Percentiles rank a stretch among this genome's conserved stretches.
Evolutionary conservation across 2,113 vertebrate genomes (phyloP).

Genomic region (Hipposideros armiger): DNA sequence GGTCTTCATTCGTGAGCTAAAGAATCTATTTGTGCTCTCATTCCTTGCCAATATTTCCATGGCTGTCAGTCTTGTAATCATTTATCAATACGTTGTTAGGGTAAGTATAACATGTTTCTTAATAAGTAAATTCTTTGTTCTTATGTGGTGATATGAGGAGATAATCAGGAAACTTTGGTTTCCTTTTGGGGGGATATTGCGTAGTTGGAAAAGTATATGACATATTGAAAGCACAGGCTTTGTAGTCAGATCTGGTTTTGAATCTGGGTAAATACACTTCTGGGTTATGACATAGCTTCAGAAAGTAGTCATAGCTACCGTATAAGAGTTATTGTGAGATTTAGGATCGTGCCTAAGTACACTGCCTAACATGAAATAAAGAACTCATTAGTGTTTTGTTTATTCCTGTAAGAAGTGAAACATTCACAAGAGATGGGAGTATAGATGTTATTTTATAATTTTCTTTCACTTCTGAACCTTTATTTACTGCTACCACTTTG

Average conservation of each 20-base stretch:
- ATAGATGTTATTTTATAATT: not conserved
- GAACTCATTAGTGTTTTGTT: not conserved
- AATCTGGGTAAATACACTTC: not conserved
- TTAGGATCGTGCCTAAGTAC: not conserved
- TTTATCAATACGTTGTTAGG: slow-evolving; percentile 91
- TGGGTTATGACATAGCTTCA: not conserved
- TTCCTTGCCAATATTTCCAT: slow-evolving; percentile 92
- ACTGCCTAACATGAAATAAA: not conserved
- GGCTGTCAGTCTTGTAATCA: slow-evolving; percentile 92
- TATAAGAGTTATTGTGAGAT: not conserved
- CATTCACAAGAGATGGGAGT: not conserved
- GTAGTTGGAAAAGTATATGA: not conserved
- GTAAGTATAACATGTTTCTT: slow-evolving; percentile 85
- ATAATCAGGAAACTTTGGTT: not conserved
- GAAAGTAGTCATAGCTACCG: not conserved
- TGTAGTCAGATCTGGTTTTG: not conserved
- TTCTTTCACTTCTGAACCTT: not conserved
- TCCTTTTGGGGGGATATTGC: not conserved
- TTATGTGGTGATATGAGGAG: not conserved
- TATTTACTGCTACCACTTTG: not conserved
- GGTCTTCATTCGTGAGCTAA: slow-evolving; percentile 93
- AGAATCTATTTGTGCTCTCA: slow-evolving; percentile 91
- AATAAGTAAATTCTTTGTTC: not conserved
- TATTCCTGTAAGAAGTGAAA: not conserved
- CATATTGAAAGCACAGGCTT: not conserved